Conservation (phyloP, 2,797 vertebrate genomes). For the Chloroceryle amazona region DNA sequence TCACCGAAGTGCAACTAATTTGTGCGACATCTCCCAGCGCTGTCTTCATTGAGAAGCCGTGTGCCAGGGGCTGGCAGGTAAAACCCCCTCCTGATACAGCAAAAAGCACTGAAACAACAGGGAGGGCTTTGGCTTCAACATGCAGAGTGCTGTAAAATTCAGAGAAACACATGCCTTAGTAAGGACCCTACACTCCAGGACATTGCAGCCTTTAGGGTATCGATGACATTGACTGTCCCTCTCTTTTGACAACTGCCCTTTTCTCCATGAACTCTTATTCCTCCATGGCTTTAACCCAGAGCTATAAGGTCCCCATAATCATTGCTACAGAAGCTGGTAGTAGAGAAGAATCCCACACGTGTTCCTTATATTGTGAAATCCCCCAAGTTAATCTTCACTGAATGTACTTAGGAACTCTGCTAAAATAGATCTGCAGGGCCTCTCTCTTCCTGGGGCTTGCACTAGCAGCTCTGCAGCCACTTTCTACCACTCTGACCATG, state of each 20-base stretch:
- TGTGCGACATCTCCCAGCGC: constrained; percentile 27
- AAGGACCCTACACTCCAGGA: background rate
- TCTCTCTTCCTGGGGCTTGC: background rate
- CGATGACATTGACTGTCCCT: background rate
- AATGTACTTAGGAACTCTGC: background rate
- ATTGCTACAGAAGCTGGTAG: background rate
- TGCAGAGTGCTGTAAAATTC: background rate
- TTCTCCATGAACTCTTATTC: background rate
- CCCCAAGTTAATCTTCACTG: background rate
- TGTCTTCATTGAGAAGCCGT: background rate
- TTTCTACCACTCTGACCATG: background rate
- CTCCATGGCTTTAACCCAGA: background rate
- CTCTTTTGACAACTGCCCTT: background rate
- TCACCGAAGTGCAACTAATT: background rate
- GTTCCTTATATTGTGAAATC: background rate
- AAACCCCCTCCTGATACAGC: background rate
- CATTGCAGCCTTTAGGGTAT: background rate
- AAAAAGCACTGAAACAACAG: background rate
- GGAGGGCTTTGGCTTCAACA: background rate
- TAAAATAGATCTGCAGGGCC: background rate
- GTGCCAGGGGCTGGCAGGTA: background rate
- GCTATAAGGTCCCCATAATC: background rate
- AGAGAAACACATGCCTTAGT: background rate
- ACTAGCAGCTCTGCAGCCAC: background rate
- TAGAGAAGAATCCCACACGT: background rate